phyloP scores from a whole-genome alignment of 2,113 vertebrate species.

The Lampris incognitus region DNA sequence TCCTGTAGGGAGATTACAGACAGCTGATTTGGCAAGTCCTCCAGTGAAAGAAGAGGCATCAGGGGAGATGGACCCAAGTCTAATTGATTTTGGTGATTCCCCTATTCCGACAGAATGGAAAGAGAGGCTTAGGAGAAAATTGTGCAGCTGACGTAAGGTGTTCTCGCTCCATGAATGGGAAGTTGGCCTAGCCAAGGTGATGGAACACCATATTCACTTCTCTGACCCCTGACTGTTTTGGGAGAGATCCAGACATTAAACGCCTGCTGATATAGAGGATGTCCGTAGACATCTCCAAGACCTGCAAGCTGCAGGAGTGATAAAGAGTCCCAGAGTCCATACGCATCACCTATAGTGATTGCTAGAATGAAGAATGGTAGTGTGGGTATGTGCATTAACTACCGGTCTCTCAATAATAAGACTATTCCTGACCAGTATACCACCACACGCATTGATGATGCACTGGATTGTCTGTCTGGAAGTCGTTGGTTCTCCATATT shows the following conservation, averaged over 20 bases:
- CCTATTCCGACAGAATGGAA: too few species aligned
- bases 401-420: conserved; percentile 2
- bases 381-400: conserved; percentile 14
- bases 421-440: conserved; percentile 25
- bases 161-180: conserved; percentile 23
- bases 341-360: not conserved
- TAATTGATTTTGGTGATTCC: too few species aligned
- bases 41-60: too few species aligned
- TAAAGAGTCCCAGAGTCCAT: not conserved
- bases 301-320: not conserved
- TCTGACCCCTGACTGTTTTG: not conserved
- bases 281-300: not conserved
- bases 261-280: not conserved
- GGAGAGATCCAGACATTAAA: not conserved
- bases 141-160: conserved; percentile 17
- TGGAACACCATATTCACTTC: not conserved
- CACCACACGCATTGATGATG: not conserved
- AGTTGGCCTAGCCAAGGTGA: conserved; percentile 11
- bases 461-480: not conserved
- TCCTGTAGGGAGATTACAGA: too few species aligned
- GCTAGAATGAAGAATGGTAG: conserved; percentile 18
- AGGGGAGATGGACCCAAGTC: too few species aligned
- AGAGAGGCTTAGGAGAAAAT: not conserved
- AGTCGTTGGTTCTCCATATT: conserved; percentile 23
- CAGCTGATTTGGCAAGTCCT: too few species aligned